These are phyloP conservation scores for Andrena haemorrhoa DNA, from an alignment of 2,888 invertebrate species.

Conservation along the genomic window DNA sequence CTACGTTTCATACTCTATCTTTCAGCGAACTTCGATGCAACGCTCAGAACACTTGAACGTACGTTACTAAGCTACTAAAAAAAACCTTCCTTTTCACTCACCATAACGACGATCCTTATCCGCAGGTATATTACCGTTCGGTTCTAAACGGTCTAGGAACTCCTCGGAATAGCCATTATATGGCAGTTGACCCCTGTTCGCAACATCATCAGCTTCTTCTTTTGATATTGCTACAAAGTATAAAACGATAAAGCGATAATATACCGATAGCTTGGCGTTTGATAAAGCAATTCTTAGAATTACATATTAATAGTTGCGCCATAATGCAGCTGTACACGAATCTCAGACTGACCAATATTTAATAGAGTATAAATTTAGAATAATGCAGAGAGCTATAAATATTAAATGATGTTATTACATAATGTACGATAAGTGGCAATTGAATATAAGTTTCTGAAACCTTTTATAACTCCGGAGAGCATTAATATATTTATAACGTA, in stretches of 20 bases:
- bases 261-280: slow-evolving; percentile 1
- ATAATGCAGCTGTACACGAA: not conserved
- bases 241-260: slow-evolving; percentile 45
- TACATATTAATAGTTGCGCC: not conserved
- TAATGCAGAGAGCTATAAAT: not conserved
- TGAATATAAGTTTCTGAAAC: slow-evolving; percentile 20
- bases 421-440: slow-evolving; percentile 16
- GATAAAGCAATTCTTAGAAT: slow-evolving; percentile 10
- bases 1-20: slow-evolving; percentile 6
- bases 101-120: slow-evolving; percentile 93
- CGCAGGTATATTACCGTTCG: slow-evolving; percentile 96
- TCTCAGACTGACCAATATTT: not conserved
- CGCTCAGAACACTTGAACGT: not conserved
- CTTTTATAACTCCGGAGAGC: not conserved
- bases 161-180: slow-evolving; percentile 98
- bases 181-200: slow-evolving; percentile 92
- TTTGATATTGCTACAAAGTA: slow-evolving; percentile 93
- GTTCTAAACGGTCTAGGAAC: slow-evolving; percentile 96
- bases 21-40: slow-evolving; percentile 3
- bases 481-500: slow-evolving; percentile 23
- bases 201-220: slow-evolving; percentile 92
- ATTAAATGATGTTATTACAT: slow-evolving; percentile 6
- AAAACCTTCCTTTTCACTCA: slow-evolving; percentile 76
- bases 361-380: not conserved
- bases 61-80: not conserved